Evolutionary conservation across 2,888 invertebrate species (phyloP).

Genomic region (Ligdia adustata): DNA sequence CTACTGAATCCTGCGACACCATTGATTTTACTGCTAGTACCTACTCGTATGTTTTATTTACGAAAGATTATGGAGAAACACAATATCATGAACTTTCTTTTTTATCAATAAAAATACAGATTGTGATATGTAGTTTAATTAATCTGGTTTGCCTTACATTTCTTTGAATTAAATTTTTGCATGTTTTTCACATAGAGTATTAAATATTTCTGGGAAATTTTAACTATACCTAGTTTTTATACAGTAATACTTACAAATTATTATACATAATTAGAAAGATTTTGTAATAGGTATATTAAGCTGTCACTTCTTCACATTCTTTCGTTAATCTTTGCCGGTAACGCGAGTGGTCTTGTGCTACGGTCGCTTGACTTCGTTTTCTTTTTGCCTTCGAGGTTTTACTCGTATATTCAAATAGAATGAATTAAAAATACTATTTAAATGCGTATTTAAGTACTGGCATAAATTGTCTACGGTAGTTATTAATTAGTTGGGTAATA

Average conservation of each 20-base stretch:
- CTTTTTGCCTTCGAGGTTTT: constrained; percentile 44
- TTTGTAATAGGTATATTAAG: no score
- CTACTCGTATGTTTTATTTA: no score
- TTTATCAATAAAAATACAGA: no score
- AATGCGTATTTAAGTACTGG: constrained; percentile 42
- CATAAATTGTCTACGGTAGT: constrained; percentile 38
- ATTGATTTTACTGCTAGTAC: constrained; percentile 36
- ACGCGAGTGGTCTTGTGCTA: constrained; percentile 38
- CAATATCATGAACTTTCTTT: no score
- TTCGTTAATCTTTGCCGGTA: constrained; percentile 53
- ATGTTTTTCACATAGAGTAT: no score
- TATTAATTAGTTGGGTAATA: constrained; percentile 34
- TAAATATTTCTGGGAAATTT: no score
- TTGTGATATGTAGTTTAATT: no score
- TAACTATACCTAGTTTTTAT: no score
- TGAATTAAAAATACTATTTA: constrained; percentile 43
- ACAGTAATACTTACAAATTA: no score
- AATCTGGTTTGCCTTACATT: no score
- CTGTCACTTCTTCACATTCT: constrained; percentile 43
- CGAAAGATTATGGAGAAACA: no score
- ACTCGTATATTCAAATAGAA: constrained; percentile 46
- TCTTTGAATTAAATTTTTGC: no score
- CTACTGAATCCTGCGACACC: constrained; percentile 40
- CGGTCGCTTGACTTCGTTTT: constrained; percentile 49
- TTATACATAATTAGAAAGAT: constrained; percentile 1